Percentiles rank a stretch among this genome's conserved stretches.
Conservation (phyloP, 2,888 invertebrate genomes). For the Cataglyphis livida region DNA sequence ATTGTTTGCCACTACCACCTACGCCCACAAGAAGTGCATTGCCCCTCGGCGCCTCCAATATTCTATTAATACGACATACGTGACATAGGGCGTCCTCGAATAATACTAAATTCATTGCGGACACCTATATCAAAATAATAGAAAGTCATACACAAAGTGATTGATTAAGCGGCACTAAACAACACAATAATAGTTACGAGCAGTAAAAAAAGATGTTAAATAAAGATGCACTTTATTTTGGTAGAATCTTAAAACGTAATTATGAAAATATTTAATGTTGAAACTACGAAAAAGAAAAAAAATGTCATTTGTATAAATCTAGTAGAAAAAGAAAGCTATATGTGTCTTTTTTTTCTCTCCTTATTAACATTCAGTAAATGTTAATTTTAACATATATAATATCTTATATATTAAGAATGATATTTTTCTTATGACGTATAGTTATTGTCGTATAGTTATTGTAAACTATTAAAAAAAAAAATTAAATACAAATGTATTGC, state of each 20-base stretch:
- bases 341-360: no score
- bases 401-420: not conserved
- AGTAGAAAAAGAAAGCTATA: not conserved
- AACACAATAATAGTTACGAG: not conserved
- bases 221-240: no score
- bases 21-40: conserved; percentile 97
- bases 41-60: conserved; percentile 96
- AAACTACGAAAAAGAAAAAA: not conserved
- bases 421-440: not conserved
- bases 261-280: no score
- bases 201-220: not conserved
- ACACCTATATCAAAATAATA: conserved; percentile 84
- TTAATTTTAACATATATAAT: not conserved
- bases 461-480: not conserved
- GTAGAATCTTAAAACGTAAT: no score
- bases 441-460: not conserved
- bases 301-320: not conserved
- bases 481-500: not conserved
- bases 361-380: not conserved
- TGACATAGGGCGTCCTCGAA: conserved; percentile 98
- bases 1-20: conserved; percentile 98
- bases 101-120: conserved; percentile 97
- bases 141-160: not conserved
- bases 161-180: not conserved
- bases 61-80: conserved; percentile 96